Conservation (phyloP, 2,888 invertebrate genomes). For the Volucella zonaria region DNA sequence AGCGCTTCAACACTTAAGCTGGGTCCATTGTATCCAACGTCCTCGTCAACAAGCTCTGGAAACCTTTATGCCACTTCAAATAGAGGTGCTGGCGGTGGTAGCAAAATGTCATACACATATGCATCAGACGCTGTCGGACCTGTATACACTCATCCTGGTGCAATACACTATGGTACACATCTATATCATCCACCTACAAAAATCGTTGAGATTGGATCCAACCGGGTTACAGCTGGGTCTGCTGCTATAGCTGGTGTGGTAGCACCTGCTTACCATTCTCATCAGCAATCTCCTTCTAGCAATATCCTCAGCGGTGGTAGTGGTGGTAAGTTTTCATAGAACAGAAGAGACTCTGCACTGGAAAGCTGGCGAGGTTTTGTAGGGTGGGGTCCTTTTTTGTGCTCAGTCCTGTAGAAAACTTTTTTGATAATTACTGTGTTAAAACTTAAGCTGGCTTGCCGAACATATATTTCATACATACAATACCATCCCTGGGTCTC, state of each 20-base stretch:
- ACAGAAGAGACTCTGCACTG: neutral
- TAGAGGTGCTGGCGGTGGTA: conserved; percentile 66
- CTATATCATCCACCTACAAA: conserved; percentile 78
- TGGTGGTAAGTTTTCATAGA: conserved; percentile 45
- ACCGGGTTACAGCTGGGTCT: conserved; percentile 62
- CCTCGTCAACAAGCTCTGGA: conserved; percentile 68
- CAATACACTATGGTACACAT: conserved; percentile 80
- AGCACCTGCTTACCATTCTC: conserved; percentile 46
- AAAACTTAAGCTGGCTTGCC: conserved; percentile 43
- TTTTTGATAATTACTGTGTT: conserved; percentile 68
- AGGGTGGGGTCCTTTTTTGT: conserved; percentile 45
- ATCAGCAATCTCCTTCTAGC: conserved; percentile 42
- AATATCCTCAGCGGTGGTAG: conserved; percentile 32
- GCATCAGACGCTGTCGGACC: conserved; percentile 72
- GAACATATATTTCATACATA: conserved; percentile 10
- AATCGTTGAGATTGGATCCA: conserved; percentile 58
- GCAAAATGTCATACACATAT: conserved; percentile 55
- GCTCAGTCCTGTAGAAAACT: conserved; percentile 55
- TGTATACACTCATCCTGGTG: conserved; percentile 78
- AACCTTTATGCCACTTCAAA: conserved; percentile 59
- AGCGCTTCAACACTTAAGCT: conserved; percentile 35
- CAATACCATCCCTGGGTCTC: neutral
- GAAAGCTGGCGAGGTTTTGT: neutral
- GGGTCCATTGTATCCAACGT: conserved; percentile 56
- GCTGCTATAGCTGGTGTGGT: conserved; percentile 54